Evolutionary conservation across 1,140 invertebrate genomes (phyloP).

Genomic region (Cyphomyrmex costatus): DNA sequence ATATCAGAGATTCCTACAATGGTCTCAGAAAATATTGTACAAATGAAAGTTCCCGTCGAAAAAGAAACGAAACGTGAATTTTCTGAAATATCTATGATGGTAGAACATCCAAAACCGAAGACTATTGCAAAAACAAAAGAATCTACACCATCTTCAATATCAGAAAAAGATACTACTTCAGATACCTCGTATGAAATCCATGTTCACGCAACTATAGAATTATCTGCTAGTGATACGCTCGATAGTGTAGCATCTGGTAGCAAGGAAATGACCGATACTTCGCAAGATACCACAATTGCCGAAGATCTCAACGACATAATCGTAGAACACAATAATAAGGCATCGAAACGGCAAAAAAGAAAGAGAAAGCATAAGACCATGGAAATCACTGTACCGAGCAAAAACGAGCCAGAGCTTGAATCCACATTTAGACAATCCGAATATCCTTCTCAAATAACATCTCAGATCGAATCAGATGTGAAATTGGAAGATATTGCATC

Average conservation of each 20-base stretch:
- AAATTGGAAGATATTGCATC: background rate
- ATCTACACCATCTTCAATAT: slow-evolving; percentile 23
- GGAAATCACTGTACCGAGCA: slow-evolving; percentile 41
- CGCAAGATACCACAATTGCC: slow-evolving; percentile 74
- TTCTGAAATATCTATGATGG: slow-evolving; percentile 1
- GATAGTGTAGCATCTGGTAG: slow-evolving; percentile 68
- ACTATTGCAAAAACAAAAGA: slow-evolving; percentile 45
- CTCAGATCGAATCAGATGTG: slow-evolving; percentile 43
- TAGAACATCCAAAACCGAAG: background rate
- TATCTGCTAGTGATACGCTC: slow-evolving; percentile 77
- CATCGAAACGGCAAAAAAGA: slow-evolving; percentile 56
- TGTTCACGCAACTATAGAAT: slow-evolving; percentile 83
- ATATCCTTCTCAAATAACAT: background rate
- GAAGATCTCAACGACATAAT: slow-evolving; percentile 67
- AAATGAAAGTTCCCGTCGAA: background rate
- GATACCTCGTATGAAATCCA: slow-evolving; percentile 82
- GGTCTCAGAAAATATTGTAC: background rate
- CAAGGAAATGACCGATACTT: slow-evolving; percentile 65
- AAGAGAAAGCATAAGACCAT: slow-evolving; percentile 73
- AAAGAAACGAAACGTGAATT: background rate
- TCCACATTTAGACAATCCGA: slow-evolving; percentile 70
- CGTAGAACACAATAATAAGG: background rate
- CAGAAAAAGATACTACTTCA: slow-evolving; percentile 74
- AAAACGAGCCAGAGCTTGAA: slow-evolving; percentile 44
- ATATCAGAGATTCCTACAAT: background rate